Conservation (phyloP, 2,113 vertebrate genomes). For the Rhodinocichla rosea region DNA sequence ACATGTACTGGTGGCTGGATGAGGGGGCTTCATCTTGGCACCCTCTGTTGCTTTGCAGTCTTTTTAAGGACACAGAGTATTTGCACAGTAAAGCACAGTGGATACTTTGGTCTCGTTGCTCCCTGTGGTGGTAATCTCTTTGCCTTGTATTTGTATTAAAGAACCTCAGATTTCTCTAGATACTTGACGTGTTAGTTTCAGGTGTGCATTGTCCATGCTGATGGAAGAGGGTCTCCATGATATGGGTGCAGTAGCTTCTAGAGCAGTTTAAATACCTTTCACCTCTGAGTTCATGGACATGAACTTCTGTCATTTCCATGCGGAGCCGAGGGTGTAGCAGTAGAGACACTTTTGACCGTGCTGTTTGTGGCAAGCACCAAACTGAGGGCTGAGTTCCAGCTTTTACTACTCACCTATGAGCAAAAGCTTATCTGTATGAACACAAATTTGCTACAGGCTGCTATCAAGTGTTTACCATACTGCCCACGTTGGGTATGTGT, state of each 20-base stretch:
- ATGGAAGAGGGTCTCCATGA: neutral
- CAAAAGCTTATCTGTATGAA: neutral
- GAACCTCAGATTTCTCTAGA: neutral
- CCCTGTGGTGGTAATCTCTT: neutral
- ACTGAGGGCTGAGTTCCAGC: neutral
- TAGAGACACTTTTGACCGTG: accelerated
- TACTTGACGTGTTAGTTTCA: neutral
- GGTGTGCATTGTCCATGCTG: neutral
- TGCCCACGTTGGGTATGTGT: accelerated
- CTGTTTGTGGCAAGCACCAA: neutral
- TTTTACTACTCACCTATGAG: neutral
- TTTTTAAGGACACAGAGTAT: neutral
- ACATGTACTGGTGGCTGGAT: neutral
- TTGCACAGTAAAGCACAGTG: neutral
- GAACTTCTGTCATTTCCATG: neutral
- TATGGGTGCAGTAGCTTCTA: neutral
- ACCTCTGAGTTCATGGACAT: neutral
- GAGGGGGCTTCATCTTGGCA: neutral
- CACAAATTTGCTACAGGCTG: neutral
- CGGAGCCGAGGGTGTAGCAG: neutral
- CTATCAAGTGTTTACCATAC: neutral
- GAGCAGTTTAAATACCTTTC: neutral
- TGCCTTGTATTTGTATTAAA: neutral
- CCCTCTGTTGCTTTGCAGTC: neutral
- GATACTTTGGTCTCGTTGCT: neutral